Conservation (phyloP, 2,113 vertebrate genomes). For the Atrichornis clamosus region DNA sequence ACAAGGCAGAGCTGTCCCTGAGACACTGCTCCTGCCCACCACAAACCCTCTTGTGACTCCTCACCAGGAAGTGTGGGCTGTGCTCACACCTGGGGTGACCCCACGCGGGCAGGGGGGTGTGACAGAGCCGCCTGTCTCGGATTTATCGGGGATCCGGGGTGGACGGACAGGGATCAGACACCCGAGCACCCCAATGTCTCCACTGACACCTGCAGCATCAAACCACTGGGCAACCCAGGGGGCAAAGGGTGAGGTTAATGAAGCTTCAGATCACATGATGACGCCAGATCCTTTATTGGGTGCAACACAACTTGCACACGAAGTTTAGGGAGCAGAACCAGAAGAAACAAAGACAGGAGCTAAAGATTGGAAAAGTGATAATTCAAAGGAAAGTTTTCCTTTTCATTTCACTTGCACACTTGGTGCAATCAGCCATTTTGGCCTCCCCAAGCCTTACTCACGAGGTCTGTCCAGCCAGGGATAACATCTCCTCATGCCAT, state of each 20-base stretch:
- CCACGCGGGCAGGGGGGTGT: neutral
- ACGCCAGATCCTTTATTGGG: neutral
- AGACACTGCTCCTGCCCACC: neutral
- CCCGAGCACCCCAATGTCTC: neutral
- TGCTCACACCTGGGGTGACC: neutral
- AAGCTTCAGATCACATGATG: neutral
- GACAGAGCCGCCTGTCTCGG: neutral
- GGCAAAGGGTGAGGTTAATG: neutral
- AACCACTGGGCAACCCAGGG: neutral
- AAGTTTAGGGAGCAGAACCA: neutral
- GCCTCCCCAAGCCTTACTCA: neutral
- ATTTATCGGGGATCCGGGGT: neutral
- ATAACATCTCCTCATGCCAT: neutral
- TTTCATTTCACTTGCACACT: neutral
- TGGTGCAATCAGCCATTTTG: neutral
- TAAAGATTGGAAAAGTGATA: neutral
- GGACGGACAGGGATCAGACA: neutral
- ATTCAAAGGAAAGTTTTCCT: neutral
- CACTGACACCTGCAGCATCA: neutral
- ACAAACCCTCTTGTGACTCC: rapidly evolving
- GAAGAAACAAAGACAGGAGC: neutral
- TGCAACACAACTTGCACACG: neutral
- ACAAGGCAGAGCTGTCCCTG: neutral
- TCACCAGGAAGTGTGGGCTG: rapidly evolving
- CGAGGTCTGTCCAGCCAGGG: neutral